These are phyloP conservation scores for Oenanthe oenanthe DNA, from an alignment of 2,113 vertebrate genomes.

Conservation along the genomic window DNA sequence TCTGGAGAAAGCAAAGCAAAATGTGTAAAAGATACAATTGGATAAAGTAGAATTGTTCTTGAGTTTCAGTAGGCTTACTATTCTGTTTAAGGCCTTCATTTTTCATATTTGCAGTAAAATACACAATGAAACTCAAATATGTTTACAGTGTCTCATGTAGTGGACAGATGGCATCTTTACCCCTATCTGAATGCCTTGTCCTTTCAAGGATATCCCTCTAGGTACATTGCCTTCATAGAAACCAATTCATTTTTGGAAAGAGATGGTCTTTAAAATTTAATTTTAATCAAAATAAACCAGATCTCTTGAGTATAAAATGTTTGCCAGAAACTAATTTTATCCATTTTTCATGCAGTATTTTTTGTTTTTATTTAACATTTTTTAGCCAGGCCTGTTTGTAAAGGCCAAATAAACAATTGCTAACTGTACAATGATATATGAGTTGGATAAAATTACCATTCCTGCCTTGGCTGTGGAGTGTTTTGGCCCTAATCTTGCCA, in stretches of 20 bases:
- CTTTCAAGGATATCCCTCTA: constrained; percentile 29
- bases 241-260: constrained; percentile 31
- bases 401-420: constrained; percentile 48
- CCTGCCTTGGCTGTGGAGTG: not conserved
- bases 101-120: constrained; percentile 17
- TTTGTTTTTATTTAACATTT: not conserved
- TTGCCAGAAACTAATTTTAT: constrained; percentile 55
- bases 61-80: not conserved
- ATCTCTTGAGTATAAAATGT: constrained; percentile 19
- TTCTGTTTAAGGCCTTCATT: not conserved
- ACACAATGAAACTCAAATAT: not conserved
- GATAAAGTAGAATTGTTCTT: not conserved
- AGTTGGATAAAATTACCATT: constrained; percentile 3
- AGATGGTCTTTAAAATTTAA: constrained; percentile 63
- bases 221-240: constrained; percentile 22
- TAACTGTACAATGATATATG: not conserved
- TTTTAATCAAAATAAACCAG: constrained; percentile 64
- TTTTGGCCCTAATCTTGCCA: not conserved
- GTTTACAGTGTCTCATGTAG: not conserved
- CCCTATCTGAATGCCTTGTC: not conserved
- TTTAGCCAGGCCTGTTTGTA: constrained; percentile 23
- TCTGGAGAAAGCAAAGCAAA: not conserved
- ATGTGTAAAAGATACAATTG: not conserved
- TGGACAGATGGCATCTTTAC: constrained; percentile 55
- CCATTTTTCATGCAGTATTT: not conserved